Base-by-base conservation (phyloP, 2,797 vertebrate species). In the Schizopygopsis pylzovi region DNA sequence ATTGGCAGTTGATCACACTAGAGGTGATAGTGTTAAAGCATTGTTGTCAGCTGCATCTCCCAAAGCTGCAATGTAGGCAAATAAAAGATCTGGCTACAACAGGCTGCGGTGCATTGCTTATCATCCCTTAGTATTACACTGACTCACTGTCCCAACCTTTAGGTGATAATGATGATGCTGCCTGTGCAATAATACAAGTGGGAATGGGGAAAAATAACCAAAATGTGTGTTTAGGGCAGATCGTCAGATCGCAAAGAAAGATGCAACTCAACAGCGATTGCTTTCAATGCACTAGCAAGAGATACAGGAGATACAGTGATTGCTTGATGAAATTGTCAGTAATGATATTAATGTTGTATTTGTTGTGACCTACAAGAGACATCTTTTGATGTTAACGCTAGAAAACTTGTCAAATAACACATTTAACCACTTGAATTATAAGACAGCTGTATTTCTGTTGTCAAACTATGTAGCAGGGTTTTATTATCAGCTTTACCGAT, bases 61-160 rank as follows among this genome's bases (percentile, higher is more conserved):
- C 41, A 81, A 81, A 73, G 43, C 79, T 85, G 84, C 54, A 85
- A 43, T 85, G 84, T 85, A 33, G 68, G 47, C 70, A 79, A 72
- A 61, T 72, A 8, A 72, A 75, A 81, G 70, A 85, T 75, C 15
- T 73, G 59, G 41, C 41, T 72, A 79, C 70, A 85, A 75, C 56
- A 85, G 67, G 41, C 72, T 63, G 65, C 20, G 45, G 71, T 72
- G 79, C 81, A 83, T 71, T 81, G 81, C 68, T 81, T 81, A n/a
- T 76, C 41, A 15, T 76, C 52, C n/a, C 12, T 78, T 77, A 37
- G 47, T 83, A 52, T 81, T 70, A 72, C 56, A 81, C 75, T 76
- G 75, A 83, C 43, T 83, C 61, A 83, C 28, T 81, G 63, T 83
- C 47, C 54, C 52, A 84, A 70, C 76, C 71, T 33, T 79, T 71